Evolutionary conservation across 1,140 invertebrate species (phyloP).

Genomic region (Neodiprion lecontei): DNA sequence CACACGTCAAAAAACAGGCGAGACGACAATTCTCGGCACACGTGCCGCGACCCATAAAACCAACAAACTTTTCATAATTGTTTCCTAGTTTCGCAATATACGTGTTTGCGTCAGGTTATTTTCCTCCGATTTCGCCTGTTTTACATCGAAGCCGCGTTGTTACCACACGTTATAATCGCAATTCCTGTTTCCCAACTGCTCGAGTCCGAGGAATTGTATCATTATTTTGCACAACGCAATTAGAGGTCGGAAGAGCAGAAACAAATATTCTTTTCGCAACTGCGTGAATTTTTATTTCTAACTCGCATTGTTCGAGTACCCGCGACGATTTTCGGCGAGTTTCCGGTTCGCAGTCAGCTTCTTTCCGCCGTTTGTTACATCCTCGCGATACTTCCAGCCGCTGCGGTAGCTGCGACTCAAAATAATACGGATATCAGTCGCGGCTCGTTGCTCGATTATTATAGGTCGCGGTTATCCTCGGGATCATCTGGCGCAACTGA

Average conservation of each 20-base stretch:
- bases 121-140: not conserved
- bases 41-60: not conserved
- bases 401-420: too few species aligned
- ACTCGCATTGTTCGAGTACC: too few species aligned
- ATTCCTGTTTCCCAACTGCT: not conserved
- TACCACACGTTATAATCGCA: slow-evolving; percentile 1
- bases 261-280: slow-evolving; percentile 18
- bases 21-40: slow-evolving; percentile 1
- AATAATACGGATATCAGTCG: too few species aligned
- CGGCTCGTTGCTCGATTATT: too few species aligned
- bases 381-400: too few species aligned
- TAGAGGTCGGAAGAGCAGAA: not conserved
- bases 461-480: too few species aligned
- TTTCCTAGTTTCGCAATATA: slow-evolving; percentile 44
- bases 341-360: too few species aligned
- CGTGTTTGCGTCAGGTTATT: slow-evolving; percentile 30
- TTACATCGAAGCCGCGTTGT: not conserved
- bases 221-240: not conserved
- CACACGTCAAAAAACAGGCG: not conserved
- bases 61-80: slow-evolving; percentile 39
- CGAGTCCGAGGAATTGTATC: not conserved
- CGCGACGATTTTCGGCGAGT: too few species aligned
- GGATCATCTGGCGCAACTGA: not conserved
- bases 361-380: too few species aligned
- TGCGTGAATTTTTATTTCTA: not conserved